Conservation (phyloP, 2,113 vertebrate genomes). For the Montifringilla adamsi region DNA sequence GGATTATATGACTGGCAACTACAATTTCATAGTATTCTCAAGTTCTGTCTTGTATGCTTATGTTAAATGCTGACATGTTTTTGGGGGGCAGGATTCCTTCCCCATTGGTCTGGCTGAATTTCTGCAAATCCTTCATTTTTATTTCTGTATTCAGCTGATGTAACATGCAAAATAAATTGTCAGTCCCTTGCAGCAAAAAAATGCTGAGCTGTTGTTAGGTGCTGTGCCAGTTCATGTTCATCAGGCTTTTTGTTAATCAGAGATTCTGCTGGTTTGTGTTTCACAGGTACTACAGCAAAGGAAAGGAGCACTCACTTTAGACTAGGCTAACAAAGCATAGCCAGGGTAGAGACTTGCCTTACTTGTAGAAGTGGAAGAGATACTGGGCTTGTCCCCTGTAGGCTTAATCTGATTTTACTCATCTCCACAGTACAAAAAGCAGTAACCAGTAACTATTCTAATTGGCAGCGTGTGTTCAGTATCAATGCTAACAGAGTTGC, state of each 20-base stretch:
- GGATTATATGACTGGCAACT: background rate
- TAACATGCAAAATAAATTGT: background rate
- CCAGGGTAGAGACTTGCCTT: background rate
- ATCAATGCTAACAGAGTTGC: background rate
- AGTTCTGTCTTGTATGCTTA: background rate
- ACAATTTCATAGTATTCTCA: background rate
- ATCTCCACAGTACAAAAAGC: background rate
- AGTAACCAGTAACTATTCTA: background rate
- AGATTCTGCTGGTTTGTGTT: background rate
- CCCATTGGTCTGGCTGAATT: background rate
- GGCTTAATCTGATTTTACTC: background rate
- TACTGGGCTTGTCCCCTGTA: background rate
- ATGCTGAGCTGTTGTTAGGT: background rate
- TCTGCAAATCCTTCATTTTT: background rate
- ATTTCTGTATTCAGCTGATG: background rate
- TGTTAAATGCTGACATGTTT: background rate
- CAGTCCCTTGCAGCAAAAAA: background rate
- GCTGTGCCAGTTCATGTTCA: background rate
- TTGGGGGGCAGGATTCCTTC: background rate
- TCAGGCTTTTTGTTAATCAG: background rate
- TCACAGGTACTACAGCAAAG: background rate
- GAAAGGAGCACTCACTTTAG: background rate
- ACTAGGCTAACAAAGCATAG: background rate
- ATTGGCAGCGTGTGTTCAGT: background rate
- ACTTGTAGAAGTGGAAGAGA: background rate